These are phyloP conservation scores for Heliconius ismenius DNA, from an alignment of 2,888 invertebrate genomes.

Conservation along the genomic window DNA sequence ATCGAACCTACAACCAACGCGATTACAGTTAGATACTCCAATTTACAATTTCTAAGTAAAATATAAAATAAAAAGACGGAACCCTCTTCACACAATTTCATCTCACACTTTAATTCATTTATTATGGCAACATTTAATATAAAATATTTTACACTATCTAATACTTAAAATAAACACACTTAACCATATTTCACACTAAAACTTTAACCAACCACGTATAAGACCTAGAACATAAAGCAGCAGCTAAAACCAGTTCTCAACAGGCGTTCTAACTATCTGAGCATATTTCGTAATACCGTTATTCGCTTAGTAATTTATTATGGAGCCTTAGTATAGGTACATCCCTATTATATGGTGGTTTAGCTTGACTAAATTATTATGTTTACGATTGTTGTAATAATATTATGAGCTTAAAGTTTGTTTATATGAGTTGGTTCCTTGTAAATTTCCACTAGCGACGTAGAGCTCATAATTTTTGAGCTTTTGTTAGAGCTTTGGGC, in stretches of 20 bases:
- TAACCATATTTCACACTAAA: slow-evolving; percentile 36
- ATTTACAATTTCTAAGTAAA: too few species aligned
- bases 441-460: not conserved
- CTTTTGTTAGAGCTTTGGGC: not conserved
- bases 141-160: not conserved
- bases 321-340: slow-evolving; percentile 32
- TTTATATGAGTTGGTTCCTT: not conserved
- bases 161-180: slow-evolving; percentile 6
- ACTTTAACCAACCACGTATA: slow-evolving; percentile 34
- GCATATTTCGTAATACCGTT: slow-evolving; percentile 44
- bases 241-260: slow-evolving; percentile 38
- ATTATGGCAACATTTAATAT: not conserved
- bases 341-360: slow-evolving; percentile 26
- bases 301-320: slow-evolving; percentile 37
- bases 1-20: not conserved
- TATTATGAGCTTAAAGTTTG: not conserved
- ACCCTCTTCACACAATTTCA: not conserved
- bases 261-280: slow-evolving; percentile 39
- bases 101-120: not conserved
- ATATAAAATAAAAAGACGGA: not conserved
- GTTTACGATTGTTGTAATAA: slow-evolving; percentile 16
- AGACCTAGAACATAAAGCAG: slow-evolving; percentile 34
- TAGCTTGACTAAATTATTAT: slow-evolving; percentile 15
- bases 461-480: not conserved
- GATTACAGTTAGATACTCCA: not conserved